Evolutionary conservation across 2,113 vertebrate genomes (phyloP), one percentile per base, ranked within the genome.

Genomic region (Natator depressus): DNA sequence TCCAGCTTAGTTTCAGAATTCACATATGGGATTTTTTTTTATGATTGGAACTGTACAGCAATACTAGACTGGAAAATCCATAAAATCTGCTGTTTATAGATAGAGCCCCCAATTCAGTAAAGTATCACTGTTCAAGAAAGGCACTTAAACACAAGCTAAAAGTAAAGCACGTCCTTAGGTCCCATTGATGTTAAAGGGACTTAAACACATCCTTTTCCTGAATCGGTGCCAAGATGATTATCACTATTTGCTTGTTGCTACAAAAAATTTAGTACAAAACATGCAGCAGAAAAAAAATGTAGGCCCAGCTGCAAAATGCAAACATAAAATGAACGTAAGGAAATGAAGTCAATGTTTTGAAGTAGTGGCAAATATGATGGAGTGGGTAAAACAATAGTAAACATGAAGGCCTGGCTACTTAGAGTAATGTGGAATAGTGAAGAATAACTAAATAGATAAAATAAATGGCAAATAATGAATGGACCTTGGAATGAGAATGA

Each of bases 1-100:
- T 93, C 87, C 87, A 80, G 87, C 89, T 84, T 94, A 96, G 86
- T 38, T 82, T 65, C 49, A 84, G 42, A 91, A 65, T 92, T 53
- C 85, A 57, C 90, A 80, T 11, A 69, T 2, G 11, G 4, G 9
- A 19, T 65, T 6, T 1, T 9, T 9, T 42, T 1, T 76, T 19
- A 75, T 42, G 8, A 91, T 17, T 31, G 35, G 25, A 4, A 76
- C 53, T 3, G 8, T 46, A 69, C 6, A 69, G 54, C 35, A 76
- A 24, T 8, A 72, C 35, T 31, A 46, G 47, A 42, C 35, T 65
- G 59, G 47, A 83, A 91, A 69, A 81, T 5, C 29, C 53, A 25
- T 27, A 80, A 24, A n/a, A 50, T 53, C 8, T 82, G n/a, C 53
- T 91, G 80, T 31, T 55, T 59, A 88, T 4, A 29, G 89, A 54